A percentile compares a stretch with the other conserved stretches of the same genome.
Conservation (phyloP, 2,888 invertebrate genomes). For the Tenthredo distinguenda region DNA sequence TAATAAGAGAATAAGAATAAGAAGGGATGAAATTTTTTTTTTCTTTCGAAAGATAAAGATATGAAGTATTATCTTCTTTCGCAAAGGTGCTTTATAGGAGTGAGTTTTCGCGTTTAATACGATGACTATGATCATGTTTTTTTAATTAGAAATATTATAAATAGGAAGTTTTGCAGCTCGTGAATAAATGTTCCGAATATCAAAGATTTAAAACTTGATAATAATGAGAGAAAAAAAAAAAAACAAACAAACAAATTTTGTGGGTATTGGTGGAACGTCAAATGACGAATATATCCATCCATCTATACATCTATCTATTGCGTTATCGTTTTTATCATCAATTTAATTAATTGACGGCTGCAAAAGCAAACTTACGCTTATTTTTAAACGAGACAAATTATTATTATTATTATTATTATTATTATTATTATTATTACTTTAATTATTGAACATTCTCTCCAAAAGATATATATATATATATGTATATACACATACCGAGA, state of each 20-base stretch:
- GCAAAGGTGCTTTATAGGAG: constrained; percentile 12
- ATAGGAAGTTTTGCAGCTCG: constrained; percentile 28
- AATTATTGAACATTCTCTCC: background rate
- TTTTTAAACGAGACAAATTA: constrained; percentile 42
- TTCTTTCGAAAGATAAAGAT: background rate
- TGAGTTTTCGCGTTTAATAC: background rate
- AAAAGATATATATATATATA: background rate
- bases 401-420: constrained; percentile 18
- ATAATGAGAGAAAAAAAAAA: background rate
- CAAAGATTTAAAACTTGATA: background rate
- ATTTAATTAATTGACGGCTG: constrained; percentile 34
- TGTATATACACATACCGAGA: too few species aligned
- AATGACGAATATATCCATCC: background rate
- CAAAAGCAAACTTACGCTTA: constrained; percentile 56
- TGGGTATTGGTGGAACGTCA: background rate
- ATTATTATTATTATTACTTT: background rate
- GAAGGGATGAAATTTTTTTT: background rate
- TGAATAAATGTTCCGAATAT: background rate
- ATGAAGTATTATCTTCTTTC: background rate
- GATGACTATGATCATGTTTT: background rate
- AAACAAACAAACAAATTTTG: background rate
- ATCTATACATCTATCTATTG: background rate
- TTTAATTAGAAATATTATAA: background rate
- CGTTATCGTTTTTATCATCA: constrained; percentile 3
- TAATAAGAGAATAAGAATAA: background rate